A percentile compares a stretch with the other conserved stretches of the same genome.
phyloP scores from a whole-genome alignment of 2,113 vertebrate species.

The Tor tambroides region DNA sequence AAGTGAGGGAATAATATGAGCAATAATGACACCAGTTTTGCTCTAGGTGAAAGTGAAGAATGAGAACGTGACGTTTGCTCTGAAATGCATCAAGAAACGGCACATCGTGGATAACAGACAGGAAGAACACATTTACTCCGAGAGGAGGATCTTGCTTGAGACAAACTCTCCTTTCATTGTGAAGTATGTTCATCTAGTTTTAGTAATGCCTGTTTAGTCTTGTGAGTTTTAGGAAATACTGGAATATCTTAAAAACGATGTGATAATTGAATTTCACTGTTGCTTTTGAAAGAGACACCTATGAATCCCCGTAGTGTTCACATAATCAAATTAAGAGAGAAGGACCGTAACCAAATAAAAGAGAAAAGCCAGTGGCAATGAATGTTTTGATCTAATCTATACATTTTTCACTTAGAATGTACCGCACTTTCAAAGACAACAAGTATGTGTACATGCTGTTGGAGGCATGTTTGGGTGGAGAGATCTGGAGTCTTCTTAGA shows the following conservation, averaged over 20 bases:
- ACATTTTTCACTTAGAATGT: slow-evolving; percentile 64
- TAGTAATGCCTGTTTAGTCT: slow-evolving; percentile 1
- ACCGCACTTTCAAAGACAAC: slow-evolving; percentile 75
- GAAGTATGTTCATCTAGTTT: slow-evolving; percentile 60
- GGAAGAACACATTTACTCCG: slow-evolving; percentile 81
- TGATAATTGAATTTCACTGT: neutral
- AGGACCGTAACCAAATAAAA: neutral
- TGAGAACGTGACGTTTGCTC: slow-evolving; percentile 72
- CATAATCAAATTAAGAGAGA: neutral
- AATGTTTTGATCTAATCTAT: neutral
- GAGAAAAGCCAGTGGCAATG: neutral
- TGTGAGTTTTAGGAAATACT: neutral
- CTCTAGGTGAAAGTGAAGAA: slow-evolving; percentile 74
- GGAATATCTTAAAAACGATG: neutral
- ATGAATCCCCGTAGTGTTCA: neutral
- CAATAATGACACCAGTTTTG: slow-evolving; percentile 9
- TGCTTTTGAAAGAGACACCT: neutral
- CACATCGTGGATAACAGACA: slow-evolving; percentile 79
- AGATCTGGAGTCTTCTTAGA: slow-evolving; percentile 79
- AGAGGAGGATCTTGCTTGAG: slow-evolving; percentile 77
- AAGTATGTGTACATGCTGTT: slow-evolving; percentile 80
- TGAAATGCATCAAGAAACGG: slow-evolving; percentile 80
- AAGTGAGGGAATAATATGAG: neutral
- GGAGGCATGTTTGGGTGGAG: slow-evolving; percentile 79
- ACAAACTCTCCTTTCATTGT: slow-evolving; percentile 75